phyloP scores from a whole-genome alignment of 2,113 vertebrate species.

The Ochotona princeps region DNA sequence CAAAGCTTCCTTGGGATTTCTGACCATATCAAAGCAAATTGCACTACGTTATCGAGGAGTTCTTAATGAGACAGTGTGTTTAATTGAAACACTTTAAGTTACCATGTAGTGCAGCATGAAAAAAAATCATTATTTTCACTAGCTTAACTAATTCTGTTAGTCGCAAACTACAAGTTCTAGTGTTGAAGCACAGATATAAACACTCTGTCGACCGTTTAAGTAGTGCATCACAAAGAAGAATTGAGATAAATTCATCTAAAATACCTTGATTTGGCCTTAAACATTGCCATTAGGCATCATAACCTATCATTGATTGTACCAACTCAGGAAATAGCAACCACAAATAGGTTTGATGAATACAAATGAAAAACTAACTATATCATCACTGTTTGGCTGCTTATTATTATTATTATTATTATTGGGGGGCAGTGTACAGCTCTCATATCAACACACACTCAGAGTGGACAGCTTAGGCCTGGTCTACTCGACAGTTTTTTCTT shows the following conservation, averaged over 20 bases:
- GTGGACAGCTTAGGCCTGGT: not conserved
- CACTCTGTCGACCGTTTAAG: conserved; percentile 81
- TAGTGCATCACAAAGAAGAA: conserved; percentile 73
- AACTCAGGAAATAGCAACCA: not conserved
- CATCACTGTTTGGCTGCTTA: not conserved
- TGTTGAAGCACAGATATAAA: conserved; percentile 82
- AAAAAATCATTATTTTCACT: conserved; percentile 87
- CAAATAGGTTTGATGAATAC: not conserved
- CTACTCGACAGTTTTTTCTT: not conserved
- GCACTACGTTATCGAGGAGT: conserved; percentile 82
- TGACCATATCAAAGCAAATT: conserved; percentile 86
- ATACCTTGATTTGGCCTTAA: not conserved
- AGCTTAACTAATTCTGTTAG: conserved; percentile 83
- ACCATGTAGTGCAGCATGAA: conserved; percentile 85
- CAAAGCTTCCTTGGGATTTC: conserved; percentile 84
- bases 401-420: too few species aligned
- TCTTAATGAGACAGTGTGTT: conserved; percentile 86
- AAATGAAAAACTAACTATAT: not conserved
- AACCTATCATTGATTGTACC: not conserved
- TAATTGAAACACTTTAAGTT: conserved; percentile 86
- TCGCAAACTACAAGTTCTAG: conserved; percentile 81
- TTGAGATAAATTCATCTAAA: conserved; percentile 66
- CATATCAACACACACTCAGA: not conserved
- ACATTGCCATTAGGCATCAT: not conserved
- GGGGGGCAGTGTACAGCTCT: not conserved